Evolutionary conservation across 2,888 invertebrate genomes (phyloP), one percentile per base, ranked within the genome.

Genomic region (Rosalia funebris): DNA sequence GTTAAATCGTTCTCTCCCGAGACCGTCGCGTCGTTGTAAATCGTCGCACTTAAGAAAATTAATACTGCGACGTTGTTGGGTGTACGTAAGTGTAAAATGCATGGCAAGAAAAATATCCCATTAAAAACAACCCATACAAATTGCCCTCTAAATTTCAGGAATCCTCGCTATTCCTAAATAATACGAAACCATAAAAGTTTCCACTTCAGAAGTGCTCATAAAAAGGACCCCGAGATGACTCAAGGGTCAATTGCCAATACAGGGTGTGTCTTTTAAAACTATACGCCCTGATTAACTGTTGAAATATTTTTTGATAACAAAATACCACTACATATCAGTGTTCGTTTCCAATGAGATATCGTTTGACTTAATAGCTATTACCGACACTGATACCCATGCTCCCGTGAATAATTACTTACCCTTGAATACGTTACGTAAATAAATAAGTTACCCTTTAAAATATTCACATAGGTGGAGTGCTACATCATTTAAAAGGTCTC

Each of bases 31-130:
- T 57, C 67, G 69, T 66, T 72, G 71, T 74, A 75, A 74, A 75
- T 75, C 70, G 73, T 69, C 57, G 57, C 66, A 58, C 67, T 73
- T 69, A 69, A 73, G 68, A 68, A 74, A 75, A 73, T 74, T 72
- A 74, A 75, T 73, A 73, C 68, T 54, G 69, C 45, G 46, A 55
- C 63, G 62, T 56, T 53, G 57, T 57, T 63, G 54, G 60, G 57
- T 60, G 59, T 65, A 56, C 57, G 62, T 50, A 65, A 66, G 62
- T 60, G 62, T 66, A 63, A 66, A 67, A 66, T 56, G 62, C 45
- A 48, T 62, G 36, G 61, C 52, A 50, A 61, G 60, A 65, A 2
- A n/a, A 34, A 60, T 65, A 62, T 65, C 60, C 56, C 60, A 60
- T 64, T 63, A 65, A 66, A 66, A 63, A 47, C 60, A 62, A 65